Percentiles rank a stretch among this genome's conserved stretches.
phyloP scores from a whole-genome alignment of 2,113 vertebrate species.

The Orycteropus afer region DNA sequence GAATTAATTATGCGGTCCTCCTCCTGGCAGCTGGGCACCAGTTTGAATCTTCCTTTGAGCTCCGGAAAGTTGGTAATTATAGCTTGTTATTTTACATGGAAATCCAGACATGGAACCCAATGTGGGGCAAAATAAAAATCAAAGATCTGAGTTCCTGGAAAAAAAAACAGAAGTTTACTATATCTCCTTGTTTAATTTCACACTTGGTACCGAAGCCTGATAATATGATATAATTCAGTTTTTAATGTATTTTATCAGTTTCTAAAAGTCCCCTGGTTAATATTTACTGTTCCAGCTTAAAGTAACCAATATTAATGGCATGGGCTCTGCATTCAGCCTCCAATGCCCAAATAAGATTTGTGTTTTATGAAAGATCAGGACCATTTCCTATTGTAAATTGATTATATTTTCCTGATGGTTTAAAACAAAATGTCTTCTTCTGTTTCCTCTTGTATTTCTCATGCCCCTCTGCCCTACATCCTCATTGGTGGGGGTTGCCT shows the following conservation, averaged over 20 bases:
- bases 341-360: neutral
- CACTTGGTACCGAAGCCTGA: neutral
- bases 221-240: neutral
- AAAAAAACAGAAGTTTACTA: neutral
- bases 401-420: neutral
- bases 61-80: slow-evolving; percentile 98
- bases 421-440: neutral
- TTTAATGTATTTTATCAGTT: slow-evolving; percentile 5
- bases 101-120: slow-evolving; percentile 48
- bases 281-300: slow-evolving; percentile 31
- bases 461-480: neutral
- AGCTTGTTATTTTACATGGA: slow-evolving; percentile 74
- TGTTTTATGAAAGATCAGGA: slow-evolving; percentile 18
- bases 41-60: slow-evolving; percentile 98
- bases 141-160: neutral
- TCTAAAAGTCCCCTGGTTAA: neutral
- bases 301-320: neutral
- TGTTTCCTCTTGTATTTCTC: neutral
- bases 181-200: neutral
- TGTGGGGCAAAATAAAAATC: neutral
- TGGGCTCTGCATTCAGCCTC: neutral
- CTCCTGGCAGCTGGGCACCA: slow-evolving; percentile 96
- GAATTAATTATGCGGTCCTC: slow-evolving; percentile 98
- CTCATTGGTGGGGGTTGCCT: too few relatives aligned
- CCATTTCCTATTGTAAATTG: neutral